A percentile compares a stretch with the other conserved stretches of the same genome.
Conservation (phyloP, 2,888 invertebrate species). For the Trichogramma evanescens region DNA sequence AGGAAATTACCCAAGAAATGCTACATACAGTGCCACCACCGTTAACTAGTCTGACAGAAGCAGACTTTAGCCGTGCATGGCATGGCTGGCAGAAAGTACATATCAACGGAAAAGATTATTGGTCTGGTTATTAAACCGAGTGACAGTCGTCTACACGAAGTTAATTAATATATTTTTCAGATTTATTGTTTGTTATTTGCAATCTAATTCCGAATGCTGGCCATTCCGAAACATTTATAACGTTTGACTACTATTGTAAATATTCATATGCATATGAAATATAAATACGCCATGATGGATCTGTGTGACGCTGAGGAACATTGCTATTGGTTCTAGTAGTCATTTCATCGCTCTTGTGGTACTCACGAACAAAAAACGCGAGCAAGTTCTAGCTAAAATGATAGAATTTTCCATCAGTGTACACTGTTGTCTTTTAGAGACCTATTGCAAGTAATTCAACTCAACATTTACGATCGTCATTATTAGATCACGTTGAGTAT, state of each 20-base stretch:
- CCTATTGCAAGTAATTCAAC: too few relatives aligned
- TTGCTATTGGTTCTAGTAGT: too few relatives aligned
- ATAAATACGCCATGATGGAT: slow-evolving; percentile 1
- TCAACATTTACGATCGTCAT: too few relatives aligned
- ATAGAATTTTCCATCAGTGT: too few relatives aligned
- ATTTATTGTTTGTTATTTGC: slow-evolving; percentile 11
- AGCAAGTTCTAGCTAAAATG: too few relatives aligned
- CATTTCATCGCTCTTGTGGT: too few relatives aligned
- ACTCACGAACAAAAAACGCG: too few relatives aligned
- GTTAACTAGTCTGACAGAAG: slow-evolving; percentile 22
- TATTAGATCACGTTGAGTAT: too few relatives aligned
- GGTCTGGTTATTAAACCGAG: slow-evolving; percentile 35
- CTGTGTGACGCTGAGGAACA: too few relatives aligned
- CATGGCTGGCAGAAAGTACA: slow-evolving; percentile 39
- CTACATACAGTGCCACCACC: background rate
- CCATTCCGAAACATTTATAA: slow-evolving; percentile 29
- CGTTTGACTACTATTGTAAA: slow-evolving; percentile 8
- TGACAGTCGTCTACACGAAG: slow-evolving; percentile 1
- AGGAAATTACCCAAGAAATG: slow-evolving; percentile 27
- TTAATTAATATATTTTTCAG: background rate
- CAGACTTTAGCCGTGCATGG: slow-evolving; percentile 37
- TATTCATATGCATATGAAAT: slow-evolving; percentile 9
- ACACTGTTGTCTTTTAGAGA: too few relatives aligned
- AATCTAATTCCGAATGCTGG: slow-evolving; percentile 25
- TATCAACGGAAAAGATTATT: slow-evolving; percentile 31